Evolutionary conservation across 2,797 vertebrate species (phyloP).

Genomic region (Sandelia bainsii): DNA sequence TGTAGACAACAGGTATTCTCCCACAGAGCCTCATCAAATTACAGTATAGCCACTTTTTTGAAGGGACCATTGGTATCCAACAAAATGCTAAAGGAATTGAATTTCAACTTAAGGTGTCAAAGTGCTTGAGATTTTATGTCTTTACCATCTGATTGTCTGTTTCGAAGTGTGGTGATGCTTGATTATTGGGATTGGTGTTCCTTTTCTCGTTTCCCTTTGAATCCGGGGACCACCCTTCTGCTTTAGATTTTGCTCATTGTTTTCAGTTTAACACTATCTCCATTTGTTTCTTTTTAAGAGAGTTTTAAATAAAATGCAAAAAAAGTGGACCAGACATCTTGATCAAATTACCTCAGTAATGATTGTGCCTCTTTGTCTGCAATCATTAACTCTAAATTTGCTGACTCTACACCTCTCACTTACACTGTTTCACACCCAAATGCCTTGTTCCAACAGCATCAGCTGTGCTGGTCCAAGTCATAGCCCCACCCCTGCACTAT

Average conservation of each 20-base stretch:
- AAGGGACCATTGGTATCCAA: conserved; percentile 30
- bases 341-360: conserved; percentile 70
- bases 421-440: conserved; percentile 56
- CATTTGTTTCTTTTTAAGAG: conserved; percentile 51
- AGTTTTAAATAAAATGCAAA: conserved; percentile 68
- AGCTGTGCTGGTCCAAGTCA: conserved; percentile 36
- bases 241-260: neutral
- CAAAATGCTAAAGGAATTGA: conserved; percentile 6
- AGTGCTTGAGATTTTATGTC: neutral
- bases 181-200: conserved; percentile 4
- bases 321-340: conserved; percentile 58
- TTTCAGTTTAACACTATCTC: neutral
- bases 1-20: conserved; percentile 45
- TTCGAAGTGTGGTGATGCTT: conserved; percentile 31
- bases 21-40: conserved; percentile 57
- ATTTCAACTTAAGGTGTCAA: neutral
- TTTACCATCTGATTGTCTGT: neutral
- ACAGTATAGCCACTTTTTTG: conserved; percentile 39
- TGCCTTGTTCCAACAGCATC: conserved; percentile 51
- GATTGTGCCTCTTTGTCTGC: conserved; percentile 65
- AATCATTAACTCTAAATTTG: conserved; percentile 58
- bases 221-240: neutral
- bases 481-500: conserved; percentile 45
- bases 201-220: neutral
- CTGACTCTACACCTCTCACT: conserved; percentile 47